A percentile compares a stretch with the other conserved stretches of the same genome.
Conservation (phyloP, 2,113 vertebrate species). For the Xiphophorus hellerii region DNA sequence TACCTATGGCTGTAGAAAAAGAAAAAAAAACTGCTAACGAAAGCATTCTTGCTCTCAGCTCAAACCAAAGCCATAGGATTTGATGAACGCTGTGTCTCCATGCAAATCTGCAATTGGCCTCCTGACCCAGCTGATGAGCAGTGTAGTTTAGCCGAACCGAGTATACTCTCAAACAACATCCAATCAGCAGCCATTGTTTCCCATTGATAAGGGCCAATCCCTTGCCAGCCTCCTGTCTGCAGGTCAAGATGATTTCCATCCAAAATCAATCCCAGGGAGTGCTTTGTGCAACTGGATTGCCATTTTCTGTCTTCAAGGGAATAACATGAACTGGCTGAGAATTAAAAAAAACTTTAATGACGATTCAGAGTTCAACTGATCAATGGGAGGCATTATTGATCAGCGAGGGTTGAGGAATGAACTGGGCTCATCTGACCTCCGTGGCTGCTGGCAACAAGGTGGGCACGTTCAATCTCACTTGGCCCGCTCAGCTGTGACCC, state of each 20-base stretch:
- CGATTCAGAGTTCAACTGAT: slow-evolving; percentile 60
- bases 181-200: slow-evolving; percentile 72
- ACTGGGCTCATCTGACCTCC: slow-evolving; percentile 65
- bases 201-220: slow-evolving; percentile 65
- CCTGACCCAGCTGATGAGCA: slow-evolving; percentile 69
- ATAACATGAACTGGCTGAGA: slow-evolving; percentile 46
- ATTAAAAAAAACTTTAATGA: slow-evolving; percentile 68
- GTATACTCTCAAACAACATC: slow-evolving; percentile 52
- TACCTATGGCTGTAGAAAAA: background rate
- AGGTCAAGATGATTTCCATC: slow-evolving; percentile 71
- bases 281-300: slow-evolving; percentile 37
- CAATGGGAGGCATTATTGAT: slow-evolving; percentile 64
- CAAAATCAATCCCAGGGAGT: slow-evolving; percentile 70
- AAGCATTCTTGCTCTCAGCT: slow-evolving; percentile 5
- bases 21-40: background rate
- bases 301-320: slow-evolving; percentile 53
- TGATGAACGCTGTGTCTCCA: slow-evolving; percentile 60
- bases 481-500: slow-evolving; percentile 71
- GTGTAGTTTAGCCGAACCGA: slow-evolving; percentile 38
- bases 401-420: slow-evolving; percentile 63
- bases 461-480: slow-evolving; percentile 79
- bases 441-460: slow-evolving; percentile 65
- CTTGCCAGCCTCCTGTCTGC: slow-evolving; percentile 29
- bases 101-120: slow-evolving; percentile 64
- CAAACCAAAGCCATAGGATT: slow-evolving; percentile 36